These are phyloP conservation scores for Diaperis boleti DNA, from an alignment of 2,888 invertebrate species.

Conservation along the genomic window DNA sequence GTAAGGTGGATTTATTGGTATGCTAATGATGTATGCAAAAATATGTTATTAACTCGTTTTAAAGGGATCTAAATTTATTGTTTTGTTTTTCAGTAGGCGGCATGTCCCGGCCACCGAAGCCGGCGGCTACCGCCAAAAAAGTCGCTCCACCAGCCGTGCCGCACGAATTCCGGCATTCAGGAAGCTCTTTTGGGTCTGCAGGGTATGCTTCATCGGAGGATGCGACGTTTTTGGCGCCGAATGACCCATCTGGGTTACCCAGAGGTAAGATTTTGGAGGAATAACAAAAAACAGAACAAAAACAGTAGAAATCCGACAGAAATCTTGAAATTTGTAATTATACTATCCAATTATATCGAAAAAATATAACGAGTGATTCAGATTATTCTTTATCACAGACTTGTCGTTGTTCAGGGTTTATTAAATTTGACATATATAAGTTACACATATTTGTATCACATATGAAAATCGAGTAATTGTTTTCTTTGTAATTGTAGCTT, in stretches of 20 bases:
- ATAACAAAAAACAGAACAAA: no score
- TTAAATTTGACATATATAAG: no score
- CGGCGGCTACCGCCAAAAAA: constrained; percentile 89
- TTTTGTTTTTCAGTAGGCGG: constrained; percentile 79
- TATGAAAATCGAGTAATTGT: no score
- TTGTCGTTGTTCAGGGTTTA: no score
- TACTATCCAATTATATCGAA: no score
- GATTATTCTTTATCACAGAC: no score
- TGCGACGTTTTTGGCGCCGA: constrained; percentile 75
- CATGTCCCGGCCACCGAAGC: constrained; percentile 87
- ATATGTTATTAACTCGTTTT: not conserved
- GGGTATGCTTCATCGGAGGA: constrained; percentile 85
- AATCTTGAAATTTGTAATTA: no score
- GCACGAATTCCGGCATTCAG: constrained; percentile 83
- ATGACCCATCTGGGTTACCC: constrained; percentile 65
- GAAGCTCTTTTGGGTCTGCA: constrained; percentile 82
- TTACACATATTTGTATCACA: no score
- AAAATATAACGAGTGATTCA: no score
- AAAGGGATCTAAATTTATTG: not conserved
- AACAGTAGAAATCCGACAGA: no score
- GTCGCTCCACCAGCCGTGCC: constrained; percentile 91
- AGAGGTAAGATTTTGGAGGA: constrained; percentile 56
- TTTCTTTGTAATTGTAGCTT: no score
- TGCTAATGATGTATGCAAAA: constrained; percentile 28
- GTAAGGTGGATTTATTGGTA: constrained; percentile 36